phyloP scores from a whole-genome alignment of 2,888 invertebrate genomes.

The Spodoptera picta region DNA sequence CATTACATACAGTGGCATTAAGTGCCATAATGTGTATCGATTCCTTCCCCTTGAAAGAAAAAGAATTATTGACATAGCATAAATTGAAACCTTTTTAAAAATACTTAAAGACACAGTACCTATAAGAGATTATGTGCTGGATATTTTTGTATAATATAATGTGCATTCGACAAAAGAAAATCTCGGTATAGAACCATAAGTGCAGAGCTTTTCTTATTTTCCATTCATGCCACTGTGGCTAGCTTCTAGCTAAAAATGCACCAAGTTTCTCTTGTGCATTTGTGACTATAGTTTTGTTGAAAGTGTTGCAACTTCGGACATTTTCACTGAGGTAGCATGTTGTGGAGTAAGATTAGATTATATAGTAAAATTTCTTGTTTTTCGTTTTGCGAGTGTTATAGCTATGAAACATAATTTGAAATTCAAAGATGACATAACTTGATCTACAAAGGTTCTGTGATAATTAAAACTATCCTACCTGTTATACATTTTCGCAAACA shows the following conservation, averaged over 20 bases:
- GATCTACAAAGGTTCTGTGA: not conserved
- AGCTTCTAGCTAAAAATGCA: constrained; percentile 27
- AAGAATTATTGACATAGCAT: no score
- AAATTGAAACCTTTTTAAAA: no score
- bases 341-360: constrained; percentile 31
- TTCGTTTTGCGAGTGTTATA: not conserved
- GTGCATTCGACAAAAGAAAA: constrained; percentile 13
- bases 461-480: no score
- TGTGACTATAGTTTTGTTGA: constrained; percentile 15
- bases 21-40: no score
- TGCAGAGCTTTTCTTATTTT: constrained; percentile 28
- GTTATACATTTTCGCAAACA: no score
- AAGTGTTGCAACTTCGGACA: constrained; percentile 3
- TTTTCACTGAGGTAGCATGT: constrained; percentile 1
- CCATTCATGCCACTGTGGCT: constrained; percentile 29
- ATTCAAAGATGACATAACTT: not conserved
- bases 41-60: no score
- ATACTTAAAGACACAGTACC: no score
- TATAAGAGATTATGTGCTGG: not conserved
- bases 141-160: constrained; percentile 1
- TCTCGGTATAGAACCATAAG: constrained; percentile 27
- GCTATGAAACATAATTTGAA: not conserved
- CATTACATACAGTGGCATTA: no score
- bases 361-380: constrained; percentile 7
- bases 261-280: constrained; percentile 35